Percentiles rank a stretch among this genome's conserved stretches.
These are phyloP conservation scores for Trogon surrucura DNA, from an alignment of 2,113 vertebrate genomes.

Conservation along the genomic window DNA sequence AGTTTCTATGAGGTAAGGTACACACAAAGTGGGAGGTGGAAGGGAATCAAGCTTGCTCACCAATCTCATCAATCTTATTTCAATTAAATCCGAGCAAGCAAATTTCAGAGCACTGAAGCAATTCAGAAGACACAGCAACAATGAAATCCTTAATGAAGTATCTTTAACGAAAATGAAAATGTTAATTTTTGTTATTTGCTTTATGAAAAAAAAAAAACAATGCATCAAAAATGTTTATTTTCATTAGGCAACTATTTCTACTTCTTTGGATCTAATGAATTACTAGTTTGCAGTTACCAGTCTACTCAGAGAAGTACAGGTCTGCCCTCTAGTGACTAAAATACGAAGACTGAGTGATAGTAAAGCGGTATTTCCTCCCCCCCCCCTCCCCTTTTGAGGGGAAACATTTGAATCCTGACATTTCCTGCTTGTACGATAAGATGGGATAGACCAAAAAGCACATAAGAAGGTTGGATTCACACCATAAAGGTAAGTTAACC, in stretches of 20 bases:
- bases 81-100: not conserved
- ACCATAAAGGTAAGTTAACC: not conserved
- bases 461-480: not conserved
- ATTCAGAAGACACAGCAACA: not conserved
- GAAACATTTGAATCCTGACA: not conserved
- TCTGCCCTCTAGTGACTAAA: slow-evolving; percentile 74
- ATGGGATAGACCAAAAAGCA: not conserved
- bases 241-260: not conserved
- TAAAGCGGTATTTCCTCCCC: not conserved
- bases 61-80: not conserved
- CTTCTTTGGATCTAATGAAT: not conserved
- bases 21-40: not conserved
- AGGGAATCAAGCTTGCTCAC: not conserved
- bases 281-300: not conserved
- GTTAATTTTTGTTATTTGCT: not conserved
- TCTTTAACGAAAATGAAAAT: not conserved
- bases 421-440: not conserved
- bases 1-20: not conserved
- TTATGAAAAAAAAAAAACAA: slow-evolving; percentile 11
- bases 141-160: not conserved
- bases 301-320: slow-evolving; percentile 22
- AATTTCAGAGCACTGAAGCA: not conserved
- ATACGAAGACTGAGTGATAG: not conserved
- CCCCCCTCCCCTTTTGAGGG: not conserved
- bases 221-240: not conserved